Evolutionary conservation across 2,797 vertebrate genomes (phyloP), one percentile per base, ranked within the genome.

Genomic region (Lateolabrax maculatus): DNA sequence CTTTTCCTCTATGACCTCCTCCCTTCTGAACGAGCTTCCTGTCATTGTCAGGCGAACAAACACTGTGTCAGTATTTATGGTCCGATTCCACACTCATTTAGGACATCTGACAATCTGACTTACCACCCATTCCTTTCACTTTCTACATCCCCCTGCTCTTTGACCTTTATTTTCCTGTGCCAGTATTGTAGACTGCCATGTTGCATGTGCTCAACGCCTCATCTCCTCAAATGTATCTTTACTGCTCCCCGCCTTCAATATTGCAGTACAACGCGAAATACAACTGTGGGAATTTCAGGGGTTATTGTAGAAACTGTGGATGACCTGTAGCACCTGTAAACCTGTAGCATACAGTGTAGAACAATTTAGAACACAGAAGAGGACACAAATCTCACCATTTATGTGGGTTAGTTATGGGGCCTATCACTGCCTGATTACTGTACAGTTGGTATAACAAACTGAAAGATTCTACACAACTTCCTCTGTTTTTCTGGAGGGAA

Each of bases 11-110:
- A 85, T 84, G 86, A 87, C 86, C 86, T 84, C 87, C 82, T 91
- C 87, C 87, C 81, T 76, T 52, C 78, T 90, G 87, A 89, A 90
- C 85, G 71, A 92, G 90, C 77, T 93, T 93, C 90, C 89, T 87
- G 88, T 85, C 83, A 86, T 93, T 91, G 91, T 91, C 76, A 60
- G 27, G 51, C 68, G 49, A 74, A 63, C 79, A 66, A 79, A 89
- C 82, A 82, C 76, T 77, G 68, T 79, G 80, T 81, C 74, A 80
- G 64, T 87, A 76, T 86, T 87, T 84, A 85, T 55, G 44, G 67
- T 58, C 68, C 25, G 36, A 80, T 49, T 73, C 71, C 77, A 72
- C 70, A 60, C 81, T 71, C 64, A 77, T 71, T 61, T 52, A 67
- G 63, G 58, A 56, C 60, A 55, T 58, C 29, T 85, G 58, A 71